Evolutionary conservation across 2,797 vertebrate species (phyloP).

Genomic region (Pseudomugil gertrudae): DNA sequence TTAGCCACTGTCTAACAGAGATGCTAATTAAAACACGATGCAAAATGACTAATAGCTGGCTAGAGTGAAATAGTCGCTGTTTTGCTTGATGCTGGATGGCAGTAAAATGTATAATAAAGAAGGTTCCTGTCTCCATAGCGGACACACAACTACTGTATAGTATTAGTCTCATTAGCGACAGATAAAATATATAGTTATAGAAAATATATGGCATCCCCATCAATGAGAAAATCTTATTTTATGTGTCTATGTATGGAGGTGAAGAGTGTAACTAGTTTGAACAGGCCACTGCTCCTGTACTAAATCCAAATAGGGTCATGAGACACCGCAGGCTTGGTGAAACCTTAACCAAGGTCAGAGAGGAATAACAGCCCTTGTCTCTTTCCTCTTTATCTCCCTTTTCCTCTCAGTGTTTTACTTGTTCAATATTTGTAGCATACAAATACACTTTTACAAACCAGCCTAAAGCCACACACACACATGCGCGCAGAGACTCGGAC

Average conservation of each 20-base stretch:
- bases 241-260: slow-evolving; percentile 34
- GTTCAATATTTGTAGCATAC: slow-evolving; percentile 30
- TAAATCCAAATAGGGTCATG: slow-evolving; percentile 73
- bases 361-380: slow-evolving; percentile 65
- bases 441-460: slow-evolving; percentile 28
- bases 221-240: slow-evolving; percentile 16
- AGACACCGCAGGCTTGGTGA: slow-evolving; percentile 71
- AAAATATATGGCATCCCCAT: too few species aligned
- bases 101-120: slow-evolving; percentile 2
- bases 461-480: slow-evolving; percentile 42
- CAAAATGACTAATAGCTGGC: background rate
- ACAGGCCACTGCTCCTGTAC: slow-evolving; percentile 62
- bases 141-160: slow-evolving; percentile 2
- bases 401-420: slow-evolving; percentile 31
- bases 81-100: background rate
- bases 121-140: background rate
- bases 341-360: slow-evolving; percentile 81
- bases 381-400: slow-evolving; percentile 44
- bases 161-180: slow-evolving; percentile 5
- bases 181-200: background rate
- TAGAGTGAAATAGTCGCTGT: background rate
- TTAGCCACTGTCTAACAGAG: background rate
- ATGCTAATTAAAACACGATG: slow-evolving; percentile 11
- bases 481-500: slow-evolving; percentile 36
- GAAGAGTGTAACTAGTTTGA: slow-evolving; percentile 64